These are phyloP conservation scores for Benitochromis conjunctus DNA, from an alignment of 2,113 vertebrate species.

Conservation along the genomic window DNA sequence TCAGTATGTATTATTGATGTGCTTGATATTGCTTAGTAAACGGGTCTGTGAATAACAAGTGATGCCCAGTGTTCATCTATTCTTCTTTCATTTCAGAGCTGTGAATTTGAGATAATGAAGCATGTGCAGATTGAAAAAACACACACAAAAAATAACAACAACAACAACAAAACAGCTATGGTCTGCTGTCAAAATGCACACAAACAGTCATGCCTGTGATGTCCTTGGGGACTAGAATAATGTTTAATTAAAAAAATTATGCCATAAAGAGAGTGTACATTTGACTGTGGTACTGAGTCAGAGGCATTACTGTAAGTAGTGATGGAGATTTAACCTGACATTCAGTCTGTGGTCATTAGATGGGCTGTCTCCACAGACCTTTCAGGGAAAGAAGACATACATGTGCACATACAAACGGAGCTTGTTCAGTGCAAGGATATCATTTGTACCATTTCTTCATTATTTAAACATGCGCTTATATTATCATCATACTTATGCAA, in stretches of 20 bases:
- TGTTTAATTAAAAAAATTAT: not conserved
- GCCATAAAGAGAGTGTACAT: not conserved
- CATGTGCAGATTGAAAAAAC: not conserved
- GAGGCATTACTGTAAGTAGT: not conserved
- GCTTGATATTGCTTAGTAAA: not conserved
- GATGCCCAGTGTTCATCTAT: not conserved
- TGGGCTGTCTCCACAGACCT: not conserved
- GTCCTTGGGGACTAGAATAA: not conserved
- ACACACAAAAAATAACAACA: not conserved
- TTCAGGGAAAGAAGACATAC: not conserved
- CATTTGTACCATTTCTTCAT: not conserved
- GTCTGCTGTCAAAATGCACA: not conserved
- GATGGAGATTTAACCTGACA: not conserved
- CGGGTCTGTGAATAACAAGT: not conserved
- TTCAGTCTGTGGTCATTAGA: constrained; percentile 12
- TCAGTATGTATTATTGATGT: not conserved
- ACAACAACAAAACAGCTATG: not conserved
- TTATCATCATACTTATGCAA: not conserved
- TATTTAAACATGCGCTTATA: not conserved
- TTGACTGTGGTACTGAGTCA: not conserved
- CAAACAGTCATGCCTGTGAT: not conserved
- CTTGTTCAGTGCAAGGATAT: not conserved
- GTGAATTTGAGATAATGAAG: not conserved
- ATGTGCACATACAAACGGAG: not conserved
- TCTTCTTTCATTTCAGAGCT: not conserved